Evolutionary conservation across 2,888 invertebrate genomes (phyloP), one percentile per base, ranked within the genome.

Genomic region (Eupeodes luniger): DNA sequence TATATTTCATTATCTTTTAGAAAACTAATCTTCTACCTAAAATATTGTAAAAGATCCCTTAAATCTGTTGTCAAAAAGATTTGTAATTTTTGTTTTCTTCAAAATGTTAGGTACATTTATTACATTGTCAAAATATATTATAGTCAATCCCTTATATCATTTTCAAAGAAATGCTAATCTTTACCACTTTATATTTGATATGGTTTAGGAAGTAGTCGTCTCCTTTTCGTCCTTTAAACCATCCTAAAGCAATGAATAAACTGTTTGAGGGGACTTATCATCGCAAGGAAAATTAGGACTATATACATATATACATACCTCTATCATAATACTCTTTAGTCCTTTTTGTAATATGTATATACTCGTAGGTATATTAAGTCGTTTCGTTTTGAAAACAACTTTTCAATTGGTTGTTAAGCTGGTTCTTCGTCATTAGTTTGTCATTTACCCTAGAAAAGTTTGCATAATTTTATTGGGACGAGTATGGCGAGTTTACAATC

Each of bases 361-460:
- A 5, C 40, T 40, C 40, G 27, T 40, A 4, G 40, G 40, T 40
- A 40, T 61, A 44, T 19, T n/a, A 40, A 57, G 51, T 53, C 44
- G 47, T 72, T 51, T 49, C 19, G 61, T 75, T 84, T 40, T 34
- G 61, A 79, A 79, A 70, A 67, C 61, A 81, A 81, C 74, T 81
- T 78, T 78, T 82, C 69, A 69, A 81, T 81, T 81, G 77, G 77
- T 75, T 74, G 69, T 59, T 79, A 86, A 86, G 79, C 75, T 77
- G 82, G 83, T 83, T 83, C 70, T 64, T 12, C 76, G 59, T 83
- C 83, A 87, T 87, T 83, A 87, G 79, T 16, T 80, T 83, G 83
- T 62, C 82, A 77, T 80, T 76, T 83, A 72, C 19, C 86, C 44
- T 64, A 59, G 34, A 75, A 83, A 83, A 64, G 66, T 86, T 82